Evolutionary conservation across 2,888 invertebrate species (phyloP), one percentile per base, ranked within the genome.

Genomic region (Ophion ventricosus): DNA sequence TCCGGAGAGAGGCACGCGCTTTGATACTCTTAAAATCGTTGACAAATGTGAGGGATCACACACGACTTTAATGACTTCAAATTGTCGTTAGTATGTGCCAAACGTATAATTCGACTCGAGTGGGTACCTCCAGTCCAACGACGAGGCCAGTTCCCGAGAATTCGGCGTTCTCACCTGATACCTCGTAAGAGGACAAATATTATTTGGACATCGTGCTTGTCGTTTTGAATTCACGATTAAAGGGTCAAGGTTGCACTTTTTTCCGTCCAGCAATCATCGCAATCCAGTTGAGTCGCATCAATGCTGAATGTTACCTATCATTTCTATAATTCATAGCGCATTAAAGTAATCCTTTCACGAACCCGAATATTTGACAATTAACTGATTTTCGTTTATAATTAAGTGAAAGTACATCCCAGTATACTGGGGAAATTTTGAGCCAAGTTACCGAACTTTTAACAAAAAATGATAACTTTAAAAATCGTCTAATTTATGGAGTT

Each of bases 1-100:
- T 77, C 80, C 72, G 70, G 25, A 54, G 20, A 40, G 70, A 79
- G 64, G 72, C 70, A 82, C 70, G 84, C 81, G 82, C 77, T 78
- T 70, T 78, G 74, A 75, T 78, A 75, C 64, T 63, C 69, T 61
- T 29, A 57, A 77, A 78, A 83, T 78, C 80, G 64, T 78, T 76
- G 84, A 17, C n/a, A 43, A 59, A 74, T 26, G 78, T 66, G 69
- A 69, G 63, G 25, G 54, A 54, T 56, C 20, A 73, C 59, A 40
- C 54, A 26, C 35, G 61, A 7, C 35, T 35, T 35, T 8, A 69
- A 67, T 54, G 20, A 43, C 67, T 66, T 25, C 57, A 35, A 66
- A 29, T 59, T 61, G 59, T 78, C 69, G 66, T 78, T 78, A 49
- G 49, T 69, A 69, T 61, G 59, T 49, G 23, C 43, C 49, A 20